Conservation (phyloP, 2,797 vertebrate genomes). For the Centroberyx gerrardi region DNA sequence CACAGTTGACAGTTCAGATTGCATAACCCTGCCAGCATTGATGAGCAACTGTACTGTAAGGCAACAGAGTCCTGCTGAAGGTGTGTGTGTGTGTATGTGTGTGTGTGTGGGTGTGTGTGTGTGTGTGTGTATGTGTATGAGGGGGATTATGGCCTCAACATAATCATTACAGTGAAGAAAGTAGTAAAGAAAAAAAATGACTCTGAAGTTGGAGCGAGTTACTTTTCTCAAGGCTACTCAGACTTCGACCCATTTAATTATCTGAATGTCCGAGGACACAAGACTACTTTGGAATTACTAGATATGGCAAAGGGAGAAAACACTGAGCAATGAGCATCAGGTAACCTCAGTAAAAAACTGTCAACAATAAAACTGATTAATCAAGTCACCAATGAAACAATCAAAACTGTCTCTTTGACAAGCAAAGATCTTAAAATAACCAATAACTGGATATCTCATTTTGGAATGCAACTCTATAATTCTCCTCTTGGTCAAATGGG, state of each 20-base stretch:
- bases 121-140: too few relatives aligned
- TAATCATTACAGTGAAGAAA: conserved; percentile 47
- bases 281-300: background rate
- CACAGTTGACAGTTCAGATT: conserved; percentile 64
- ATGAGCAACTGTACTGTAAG: conserved; percentile 51
- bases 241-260: conserved; percentile 34
- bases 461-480: background rate
- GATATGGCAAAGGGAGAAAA: conserved; percentile 24
- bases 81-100: too few relatives aligned
- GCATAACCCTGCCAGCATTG: conserved; percentile 43
- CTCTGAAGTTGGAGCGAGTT: conserved; percentile 1
- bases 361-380: too few relatives aligned
- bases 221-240: conserved; percentile 35
- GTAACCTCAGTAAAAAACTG: too few relatives aligned
- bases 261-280: conserved; percentile 27
- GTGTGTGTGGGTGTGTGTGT: too few relatives aligned
- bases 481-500: background rate
- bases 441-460: too few relatives aligned
- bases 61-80: conserved; percentile 38
- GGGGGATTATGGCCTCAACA: conserved; percentile 54
- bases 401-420: too few relatives aligned
- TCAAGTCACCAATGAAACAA: too few relatives aligned
- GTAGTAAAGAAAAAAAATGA: conserved; percentile 21
- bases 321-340: too few relatives aligned
- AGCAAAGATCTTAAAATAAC: too few relatives aligned